Conservation (phyloP, 2,888 invertebrate genomes). For the Ypsolopha sequella region DNA sequence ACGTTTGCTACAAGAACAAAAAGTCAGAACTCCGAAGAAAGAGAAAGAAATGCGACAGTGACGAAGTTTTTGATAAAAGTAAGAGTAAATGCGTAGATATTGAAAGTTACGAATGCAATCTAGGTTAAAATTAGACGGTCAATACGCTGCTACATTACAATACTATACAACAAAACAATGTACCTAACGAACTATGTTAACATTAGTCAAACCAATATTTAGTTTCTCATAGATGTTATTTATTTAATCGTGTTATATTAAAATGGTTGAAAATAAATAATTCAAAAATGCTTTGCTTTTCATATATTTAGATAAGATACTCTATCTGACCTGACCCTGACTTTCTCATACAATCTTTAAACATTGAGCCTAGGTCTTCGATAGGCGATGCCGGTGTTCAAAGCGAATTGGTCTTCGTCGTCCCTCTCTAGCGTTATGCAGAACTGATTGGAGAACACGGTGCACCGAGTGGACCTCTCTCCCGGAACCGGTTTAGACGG, state of each 20-base stretch:
- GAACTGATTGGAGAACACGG: conserved; percentile 57
- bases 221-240: too few relatives aligned
- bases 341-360: background rate
- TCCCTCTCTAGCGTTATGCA: conserved; percentile 50
- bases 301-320: too few relatives aligned
- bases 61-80: conserved; percentile 47
- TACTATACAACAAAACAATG: too few relatives aligned
- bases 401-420: conserved; percentile 42
- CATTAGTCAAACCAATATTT: too few relatives aligned
- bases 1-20: conserved; percentile 39
- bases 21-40: conserved; percentile 32
- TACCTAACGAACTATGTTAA: too few relatives aligned
- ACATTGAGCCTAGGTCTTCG: conserved; percentile 27
- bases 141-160: too few relatives aligned
- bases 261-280: too few relatives aligned
- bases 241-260: too few relatives aligned
- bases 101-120: conserved; percentile 37
- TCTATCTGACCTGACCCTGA: too few relatives aligned
- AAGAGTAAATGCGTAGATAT: conserved; percentile 40
- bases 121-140: background rate
- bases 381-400: conserved; percentile 28
- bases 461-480: conserved; percentile 38
- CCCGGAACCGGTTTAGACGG: conserved; percentile 42
- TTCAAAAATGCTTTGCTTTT: too few relatives aligned
- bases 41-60: conserved; percentile 47